phyloP scores from a whole-genome alignment of 1,140 invertebrate species.

The Nylanderia fulva region DNA sequence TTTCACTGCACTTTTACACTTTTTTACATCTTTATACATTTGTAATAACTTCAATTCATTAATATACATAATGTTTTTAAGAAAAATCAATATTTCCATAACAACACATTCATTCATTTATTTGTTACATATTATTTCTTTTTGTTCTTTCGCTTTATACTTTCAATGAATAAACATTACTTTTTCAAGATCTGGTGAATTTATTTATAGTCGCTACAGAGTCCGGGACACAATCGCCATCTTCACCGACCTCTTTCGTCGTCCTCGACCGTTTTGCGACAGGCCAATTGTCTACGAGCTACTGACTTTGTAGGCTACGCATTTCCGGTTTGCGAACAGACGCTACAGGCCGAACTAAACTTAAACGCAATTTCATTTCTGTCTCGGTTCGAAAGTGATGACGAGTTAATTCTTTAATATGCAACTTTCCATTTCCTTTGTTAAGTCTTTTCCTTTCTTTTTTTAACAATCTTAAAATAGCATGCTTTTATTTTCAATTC shows the following conservation, averaged over 20 bases:
- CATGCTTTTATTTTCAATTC: not conserved
- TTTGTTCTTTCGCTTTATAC: no score
- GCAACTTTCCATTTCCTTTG: conserved; percentile 7
- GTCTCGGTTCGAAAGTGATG: conserved; percentile 48
- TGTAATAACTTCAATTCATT: no score
- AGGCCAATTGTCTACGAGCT: conserved; percentile 73
- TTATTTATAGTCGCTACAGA: no score
- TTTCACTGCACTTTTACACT: no score
- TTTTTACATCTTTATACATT: no score
- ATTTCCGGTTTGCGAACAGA: conserved; percentile 67
- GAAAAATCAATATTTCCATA: no score
- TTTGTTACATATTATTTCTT: no score
- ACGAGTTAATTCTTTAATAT: not conserved
- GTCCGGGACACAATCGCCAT: conserved; percentile 32
- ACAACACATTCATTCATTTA: no score
- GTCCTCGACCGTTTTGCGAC: conserved; percentile 66
- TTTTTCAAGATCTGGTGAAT: no score
- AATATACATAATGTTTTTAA: no score
- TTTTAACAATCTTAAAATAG: not conserved
- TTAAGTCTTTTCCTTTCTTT: not conserved
- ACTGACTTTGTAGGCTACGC: conserved; percentile 73
- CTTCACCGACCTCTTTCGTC: conserved; percentile 55
- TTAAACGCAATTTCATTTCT: conserved; percentile 42
- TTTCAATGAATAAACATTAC: no score
- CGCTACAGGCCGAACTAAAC: conserved; percentile 26